These are phyloP conservation scores for Polyommatus icarus DNA, from an alignment of 2,888 invertebrate species.

Conservation along the genomic window DNA sequence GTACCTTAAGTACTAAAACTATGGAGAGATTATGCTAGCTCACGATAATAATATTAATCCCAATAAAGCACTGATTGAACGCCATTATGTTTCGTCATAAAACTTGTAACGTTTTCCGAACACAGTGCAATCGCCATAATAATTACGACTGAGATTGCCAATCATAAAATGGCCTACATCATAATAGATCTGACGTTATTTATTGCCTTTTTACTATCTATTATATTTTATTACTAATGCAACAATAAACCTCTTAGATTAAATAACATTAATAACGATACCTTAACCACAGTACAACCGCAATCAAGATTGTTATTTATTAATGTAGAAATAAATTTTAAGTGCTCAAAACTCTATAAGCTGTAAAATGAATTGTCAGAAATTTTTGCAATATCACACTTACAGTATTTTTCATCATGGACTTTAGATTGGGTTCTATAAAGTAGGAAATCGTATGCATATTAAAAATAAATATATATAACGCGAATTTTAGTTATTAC, in stretches of 20 bases:
- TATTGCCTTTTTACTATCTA: background rate
- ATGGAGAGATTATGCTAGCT: background rate
- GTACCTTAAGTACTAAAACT: background rate
- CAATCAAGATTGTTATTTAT: background rate
- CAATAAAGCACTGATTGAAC: constrained; percentile 14
- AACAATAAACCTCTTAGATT: background rate
- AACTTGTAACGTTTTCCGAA: constrained; percentile 14
- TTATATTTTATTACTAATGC: background rate
- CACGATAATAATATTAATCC: constrained; percentile 1
- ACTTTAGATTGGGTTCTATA: background rate
- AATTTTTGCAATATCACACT: no score
- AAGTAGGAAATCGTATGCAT: background rate
- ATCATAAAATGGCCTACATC: constrained; percentile 22
- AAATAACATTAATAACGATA: background rate
- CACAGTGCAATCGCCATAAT: constrained; percentile 23
- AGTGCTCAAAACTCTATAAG: background rate
- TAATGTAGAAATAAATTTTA: background rate
- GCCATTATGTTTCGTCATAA: constrained; percentile 21
- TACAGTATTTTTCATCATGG: background rate
- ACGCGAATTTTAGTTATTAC: background rate
- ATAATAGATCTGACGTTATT: constrained; percentile 11
- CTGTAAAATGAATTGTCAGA: no score
- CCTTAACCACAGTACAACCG: background rate
- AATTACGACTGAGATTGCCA: constrained; percentile 28
- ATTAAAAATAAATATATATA: background rate